Base-by-base conservation (phyloP, 2,888 invertebrate genomes). In the Fissipunctia ypsillon region DNA sequence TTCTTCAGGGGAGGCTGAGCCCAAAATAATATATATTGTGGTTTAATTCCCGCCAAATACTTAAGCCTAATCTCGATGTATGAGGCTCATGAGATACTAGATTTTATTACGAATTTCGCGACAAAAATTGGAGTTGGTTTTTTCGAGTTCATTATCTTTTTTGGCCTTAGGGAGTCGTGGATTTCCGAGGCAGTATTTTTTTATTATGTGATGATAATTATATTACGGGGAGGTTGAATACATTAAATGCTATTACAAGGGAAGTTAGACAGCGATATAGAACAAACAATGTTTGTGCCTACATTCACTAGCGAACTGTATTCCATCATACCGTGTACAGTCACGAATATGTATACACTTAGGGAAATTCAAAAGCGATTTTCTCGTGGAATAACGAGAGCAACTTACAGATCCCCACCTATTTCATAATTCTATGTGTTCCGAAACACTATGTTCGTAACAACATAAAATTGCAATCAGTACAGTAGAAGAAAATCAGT, bases 11-110 rank as follows among this genome's bases (percentile, higher is more conserved):
- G 43, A 31, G 38, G 69, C 28, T 65, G 69, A 76, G 57, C 43
- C 67, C 61, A 60, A 81, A 69, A 81, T n/a, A n/a, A n/a, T n/a
- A n/a, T 81, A 69, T 76, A 71, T 69, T 81, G 63, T 61, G 66
- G 59, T 67, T 72, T 81, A 78, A 84, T 76, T 81, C 75, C 71
- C 45, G 68, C 80, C 78, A 73, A 83, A 83, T 83, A 76, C 60
- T 69, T 54, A 71, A 54, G 64, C 73, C 59, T 81, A 79, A 84
- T 84, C 81, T 81, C 74, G 48, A 59, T 67, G 56, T 68, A 73
- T 65, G 68, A 41, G 67, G 61, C 70, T 84, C 73, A 79, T 50
- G 77, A 63, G 76, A 76, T 68, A 71, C 79, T 81, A 68, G 71
- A 76, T 83, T 79, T 73, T 83, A 81, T 81, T 79, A 68, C 59